Base-by-base conservation (phyloP, 2,113 vertebrate species). In the Ardeotis arabs region DNA sequence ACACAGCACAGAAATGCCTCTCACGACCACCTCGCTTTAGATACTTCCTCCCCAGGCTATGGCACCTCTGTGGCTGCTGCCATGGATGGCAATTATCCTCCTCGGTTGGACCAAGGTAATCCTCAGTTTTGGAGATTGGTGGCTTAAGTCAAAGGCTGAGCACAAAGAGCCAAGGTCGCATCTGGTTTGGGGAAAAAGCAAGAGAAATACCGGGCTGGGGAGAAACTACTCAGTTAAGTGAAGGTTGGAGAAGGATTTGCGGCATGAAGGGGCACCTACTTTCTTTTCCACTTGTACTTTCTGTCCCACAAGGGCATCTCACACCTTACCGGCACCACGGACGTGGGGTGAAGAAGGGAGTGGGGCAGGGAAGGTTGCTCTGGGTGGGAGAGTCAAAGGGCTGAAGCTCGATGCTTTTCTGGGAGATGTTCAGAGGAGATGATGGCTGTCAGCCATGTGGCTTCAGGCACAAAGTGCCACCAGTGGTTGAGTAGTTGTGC, bases 101-200 rank as follows among this genome's bases (percentile, higher is more conserved):
- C 25, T 31, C 27, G 49, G 24, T 12, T 49, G 29, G 29, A 44
- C 15, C 24, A 39, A 68, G 66, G 12, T 27, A 45, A 62, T 11
- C 11, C 24, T 15, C 0, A 2, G 53, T 22, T 63, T 9, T 58
- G 41, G 33, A 83, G 47, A 18, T 35, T 24, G 11, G 13, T 53
- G 63, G 21, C 44, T 87, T 11, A 63, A 31, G 33, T 52, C 44
- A 77, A 77, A 72, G 39, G 25, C 44, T 63, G 53, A 81, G 77
- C 28, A 63, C 44, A 28, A 50, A 78, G 29, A 81, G 16, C 11
- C 27, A 53, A 10, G 0, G 6, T 10, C 0, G 0, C 3, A 14
- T 6, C 6, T 35, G 41, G 4, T 59, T 10, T 79, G 31, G 33
- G 53, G n/a, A 1, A 39, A 74, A 79, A 41, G 0, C 25, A 41